Conservation (phyloP, 2,113 vertebrate genomes). For the Lagopus leucura region DNA sequence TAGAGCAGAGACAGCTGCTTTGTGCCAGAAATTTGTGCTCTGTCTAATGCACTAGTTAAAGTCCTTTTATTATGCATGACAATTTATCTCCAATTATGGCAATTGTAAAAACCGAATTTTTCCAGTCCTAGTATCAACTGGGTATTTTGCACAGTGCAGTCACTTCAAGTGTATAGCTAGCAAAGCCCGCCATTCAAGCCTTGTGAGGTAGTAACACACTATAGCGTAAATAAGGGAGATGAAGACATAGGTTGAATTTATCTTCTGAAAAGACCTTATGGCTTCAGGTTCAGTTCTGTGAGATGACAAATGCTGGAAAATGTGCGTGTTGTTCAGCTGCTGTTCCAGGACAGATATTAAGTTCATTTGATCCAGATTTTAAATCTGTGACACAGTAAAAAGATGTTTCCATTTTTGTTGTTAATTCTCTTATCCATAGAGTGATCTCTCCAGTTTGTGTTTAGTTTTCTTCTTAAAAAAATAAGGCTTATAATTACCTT, state of each 20-base stretch:
- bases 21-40: neutral
- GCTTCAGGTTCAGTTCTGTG: neutral
- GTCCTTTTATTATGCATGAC: neutral
- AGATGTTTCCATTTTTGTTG: neutral
- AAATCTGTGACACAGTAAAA: neutral
- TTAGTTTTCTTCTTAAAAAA: neutral
- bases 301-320: neutral
- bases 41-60: neutral
- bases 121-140: neutral
- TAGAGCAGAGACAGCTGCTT: neutral
- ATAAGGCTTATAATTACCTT: neutral
- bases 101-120: neutral
- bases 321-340: neutral
- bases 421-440: neutral
- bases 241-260: neutral
- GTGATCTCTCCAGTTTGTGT: rapidly evolving
- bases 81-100: neutral
- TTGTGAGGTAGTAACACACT: neutral
- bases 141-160: neutral
- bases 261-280: neutral
- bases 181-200: neutral
- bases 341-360: neutral
- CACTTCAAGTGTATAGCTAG: neutral
- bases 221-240: neutral
- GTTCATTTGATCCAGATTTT: neutral